A percentile compares a stretch with the other conserved stretches of the same genome.
Evolutionary conservation across 2,113 vertebrate genomes (phyloP).

Genomic region (Petrocephalus microphthalmus): DNA sequence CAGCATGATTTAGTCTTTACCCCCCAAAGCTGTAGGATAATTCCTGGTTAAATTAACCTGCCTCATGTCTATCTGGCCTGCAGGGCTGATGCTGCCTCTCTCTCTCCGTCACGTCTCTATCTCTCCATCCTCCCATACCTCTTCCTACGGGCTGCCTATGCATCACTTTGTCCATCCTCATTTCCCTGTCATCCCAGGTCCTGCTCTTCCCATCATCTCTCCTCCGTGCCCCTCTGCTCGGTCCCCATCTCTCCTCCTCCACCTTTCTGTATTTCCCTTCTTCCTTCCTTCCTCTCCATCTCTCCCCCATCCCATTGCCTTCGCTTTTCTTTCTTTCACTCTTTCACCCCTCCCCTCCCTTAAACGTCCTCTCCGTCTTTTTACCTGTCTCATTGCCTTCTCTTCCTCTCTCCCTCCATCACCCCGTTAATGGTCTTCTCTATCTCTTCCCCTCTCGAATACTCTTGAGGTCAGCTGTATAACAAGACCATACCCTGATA

Average conservation of each 20-base stretch:
- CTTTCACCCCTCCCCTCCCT: neutral
- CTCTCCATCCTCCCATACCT: neutral
- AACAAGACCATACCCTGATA: neutral
- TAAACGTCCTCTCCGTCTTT: neutral
- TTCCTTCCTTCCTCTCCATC: neutral
- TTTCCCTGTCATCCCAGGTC: neutral
- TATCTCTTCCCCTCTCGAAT: neutral
- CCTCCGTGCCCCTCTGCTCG: neutral
- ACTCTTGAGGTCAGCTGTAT: neutral
- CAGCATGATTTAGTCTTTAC: slow-evolving; percentile 29
- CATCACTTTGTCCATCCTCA: neutral
- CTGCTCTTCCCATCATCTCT: neutral
- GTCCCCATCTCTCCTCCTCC: neutral
- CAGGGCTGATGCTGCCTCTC: neutral
- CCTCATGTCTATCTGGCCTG: no score
- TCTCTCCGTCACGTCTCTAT: slow-evolving; percentile 13
- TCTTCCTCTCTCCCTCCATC: neutral
- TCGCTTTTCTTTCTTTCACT: neutral
- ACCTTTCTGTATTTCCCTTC: neutral
- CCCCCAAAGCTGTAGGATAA: neutral
- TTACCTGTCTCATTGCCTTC: neutral
- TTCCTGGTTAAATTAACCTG: neutral
- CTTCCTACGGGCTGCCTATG: neutral
- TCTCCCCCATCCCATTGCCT: neutral
- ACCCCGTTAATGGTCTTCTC: neutral